Base-by-base conservation (phyloP, 2,888 invertebrate genomes). In the Melangyna quadrimaculata region DNA sequence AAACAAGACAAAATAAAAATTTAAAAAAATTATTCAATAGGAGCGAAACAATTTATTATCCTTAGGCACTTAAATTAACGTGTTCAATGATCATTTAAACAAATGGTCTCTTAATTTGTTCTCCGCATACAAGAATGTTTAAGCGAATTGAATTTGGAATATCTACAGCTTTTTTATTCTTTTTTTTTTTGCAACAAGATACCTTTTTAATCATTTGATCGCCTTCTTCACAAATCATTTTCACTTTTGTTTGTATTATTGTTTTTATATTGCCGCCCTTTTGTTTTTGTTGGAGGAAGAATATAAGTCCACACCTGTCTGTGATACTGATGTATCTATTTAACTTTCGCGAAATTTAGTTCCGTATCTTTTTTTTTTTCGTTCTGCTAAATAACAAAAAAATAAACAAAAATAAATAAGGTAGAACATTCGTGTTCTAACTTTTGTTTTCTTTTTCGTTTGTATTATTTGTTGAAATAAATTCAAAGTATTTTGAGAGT, bases 41-140 rank as follows among this genome's bases (percentile, higher is more conserved):
- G 10, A 71, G 14, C 40, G 17, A 51, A 69, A 45, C 61, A 78
- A 78, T 83, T 83, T 83, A 78, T 83, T 83, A 77, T 80, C 77
- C 75, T 77, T 55, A 53, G 74, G 83, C 71, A 70, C 61, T 70
- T 74, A 78, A 83, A 84, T 84, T 79, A 84, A 74, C 75, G 74
- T 84, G 84, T 75, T 67, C 84, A 80, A 71, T 80, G 82, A 82
- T 82, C 78, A 61, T 82, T 82, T 78, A 72, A 82, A 61, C 82
- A 82, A 82, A 83, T 78, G 81, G 80, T 73, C 81, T 77, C 77
- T 81, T 86, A 86, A 86, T 86, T 86, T 81, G 81, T 81, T 29
- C 43, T 72, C 37, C 43, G 67, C 61, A 45, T 29, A 45, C 69
- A 12, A 45, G 57, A 40, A 32, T 35, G 22, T 45, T 43, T 14